Conservation (phyloP, 2,888 invertebrate species). For the Drosophila infuscata region DNA sequence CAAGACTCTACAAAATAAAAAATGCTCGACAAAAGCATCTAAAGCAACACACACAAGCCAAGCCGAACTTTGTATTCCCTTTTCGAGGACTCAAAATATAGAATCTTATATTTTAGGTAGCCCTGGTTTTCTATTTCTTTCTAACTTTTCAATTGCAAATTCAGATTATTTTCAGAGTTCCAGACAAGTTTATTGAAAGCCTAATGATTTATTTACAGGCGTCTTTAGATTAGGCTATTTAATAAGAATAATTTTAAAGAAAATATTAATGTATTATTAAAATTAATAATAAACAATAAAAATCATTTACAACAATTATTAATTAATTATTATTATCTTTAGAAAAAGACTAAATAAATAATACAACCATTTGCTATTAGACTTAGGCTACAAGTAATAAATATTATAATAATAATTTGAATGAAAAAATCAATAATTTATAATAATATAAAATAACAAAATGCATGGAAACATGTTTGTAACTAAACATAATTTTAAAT, state of each 20-base stretch:
- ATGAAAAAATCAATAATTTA: not conserved
- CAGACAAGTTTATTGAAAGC: not conserved
- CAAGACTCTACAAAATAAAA: slow-evolving; percentile 21
- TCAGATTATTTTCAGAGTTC: not conserved
- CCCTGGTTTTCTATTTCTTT: not conserved
- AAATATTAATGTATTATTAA: not conserved
- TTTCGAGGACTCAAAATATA: not conserved
- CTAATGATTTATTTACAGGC: not conserved
- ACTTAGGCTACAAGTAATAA: not conserved
- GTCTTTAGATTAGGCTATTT: not conserved
- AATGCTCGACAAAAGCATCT: slow-evolving; percentile 20
- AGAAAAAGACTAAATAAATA: not conserved
- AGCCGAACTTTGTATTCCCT: slow-evolving; percentile 4
- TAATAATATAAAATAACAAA: not conserved
- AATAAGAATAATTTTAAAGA: not conserved
- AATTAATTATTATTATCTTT: too few relatives aligned
- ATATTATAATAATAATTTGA: too few relatives aligned
- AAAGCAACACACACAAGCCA: not conserved
- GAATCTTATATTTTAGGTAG: not conserved
- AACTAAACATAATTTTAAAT: not conserved
- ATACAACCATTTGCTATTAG: not conserved
- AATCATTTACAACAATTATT: too few relatives aligned
- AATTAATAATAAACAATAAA: too few relatives aligned
- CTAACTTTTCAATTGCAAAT: not conserved
- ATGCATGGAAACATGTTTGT: not conserved